Base-by-base conservation (phyloP, 2,888 invertebrate species). In the Girardia tigrina region DNA sequence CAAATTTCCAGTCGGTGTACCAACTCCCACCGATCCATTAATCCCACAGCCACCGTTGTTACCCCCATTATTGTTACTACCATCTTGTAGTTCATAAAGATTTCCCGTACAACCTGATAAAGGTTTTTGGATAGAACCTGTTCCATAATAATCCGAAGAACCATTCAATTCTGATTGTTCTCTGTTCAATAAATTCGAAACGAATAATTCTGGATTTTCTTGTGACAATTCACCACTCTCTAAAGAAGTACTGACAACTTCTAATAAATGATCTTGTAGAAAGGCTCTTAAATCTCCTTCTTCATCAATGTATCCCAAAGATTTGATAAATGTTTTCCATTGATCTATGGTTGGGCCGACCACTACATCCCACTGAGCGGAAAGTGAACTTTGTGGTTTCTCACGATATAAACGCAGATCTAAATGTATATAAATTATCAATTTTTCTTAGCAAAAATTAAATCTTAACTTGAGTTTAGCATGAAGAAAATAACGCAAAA, bases 331-430 rank as follows among this genome's bases (percentile, higher is more conserved):
- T 16, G 23, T n/a, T 20, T 20, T 29, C 75, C 75, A 75, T 26
- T 75, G 75, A n/a, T 72, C 75, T 2, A 29, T 73, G 29, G 75
- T 29, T 2, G 75, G 71, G n/a, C 75, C 75, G 14, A 75, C 75
- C n/a, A 73, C 75, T 42, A 75, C 36, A 29, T 29, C 71, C 75
- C 75, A 75, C 14, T 75, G 36, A 26, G 75, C 28, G 27, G 69
- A 56, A 2, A 74, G 42, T 16, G 42, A 56, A 69, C 74, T 74
- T 20, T 74, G 74, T 20, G 71, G 71, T 8, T 42, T 73, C 26
- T 75, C 75, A 26, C 75, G 29, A 29, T 75, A 75, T n/a, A 75
- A 29, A 16, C 75, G 70, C n/a, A 75, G 23, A 28, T 75, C 75
- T 75, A 12, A 72, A 72, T 12, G 8, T 42, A 42, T 14, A n/a